Conservation (phyloP, 2,113 vertebrate genomes). For the Motacilla alba region DNA sequence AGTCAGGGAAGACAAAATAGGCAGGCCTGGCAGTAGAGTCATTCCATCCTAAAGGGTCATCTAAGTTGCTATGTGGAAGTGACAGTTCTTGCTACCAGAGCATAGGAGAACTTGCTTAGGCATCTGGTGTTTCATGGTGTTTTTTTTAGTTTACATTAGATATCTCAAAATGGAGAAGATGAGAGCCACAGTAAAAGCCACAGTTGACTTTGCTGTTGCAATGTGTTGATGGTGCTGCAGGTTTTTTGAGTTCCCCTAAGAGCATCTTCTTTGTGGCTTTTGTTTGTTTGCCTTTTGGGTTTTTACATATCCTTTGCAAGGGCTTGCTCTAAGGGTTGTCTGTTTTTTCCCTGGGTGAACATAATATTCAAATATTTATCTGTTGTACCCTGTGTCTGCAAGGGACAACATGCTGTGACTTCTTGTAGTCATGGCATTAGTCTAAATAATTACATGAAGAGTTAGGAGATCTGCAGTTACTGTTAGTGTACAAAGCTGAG, state of each 20-base stretch:
- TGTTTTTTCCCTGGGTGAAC: accelerated
- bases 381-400: not conserved
- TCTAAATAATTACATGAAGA: not conserved
- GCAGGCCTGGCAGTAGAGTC: not conserved
- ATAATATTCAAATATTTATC: not conserved
- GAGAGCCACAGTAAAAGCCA: not conserved
- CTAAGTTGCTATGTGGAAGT: not conserved
- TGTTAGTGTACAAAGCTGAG: not conserved
- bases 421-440: not conserved
- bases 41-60: not conserved
- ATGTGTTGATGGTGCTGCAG: not conserved
- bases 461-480: not conserved
- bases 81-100: not conserved
- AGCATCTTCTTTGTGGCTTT: not conserved
- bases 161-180: not conserved
- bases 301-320: not conserved
- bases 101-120: not conserved
- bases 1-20: not conserved
- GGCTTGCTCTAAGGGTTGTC: not conserved
- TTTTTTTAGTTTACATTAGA: not conserved
- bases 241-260: not conserved
- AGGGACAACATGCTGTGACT: not conserved
- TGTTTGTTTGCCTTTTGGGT: not conserved
- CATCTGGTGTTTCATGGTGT: not conserved
- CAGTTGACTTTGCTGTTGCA: not conserved